Conservation (phyloP, 2,113 vertebrate species). For the Raja brachyura region DNA sequence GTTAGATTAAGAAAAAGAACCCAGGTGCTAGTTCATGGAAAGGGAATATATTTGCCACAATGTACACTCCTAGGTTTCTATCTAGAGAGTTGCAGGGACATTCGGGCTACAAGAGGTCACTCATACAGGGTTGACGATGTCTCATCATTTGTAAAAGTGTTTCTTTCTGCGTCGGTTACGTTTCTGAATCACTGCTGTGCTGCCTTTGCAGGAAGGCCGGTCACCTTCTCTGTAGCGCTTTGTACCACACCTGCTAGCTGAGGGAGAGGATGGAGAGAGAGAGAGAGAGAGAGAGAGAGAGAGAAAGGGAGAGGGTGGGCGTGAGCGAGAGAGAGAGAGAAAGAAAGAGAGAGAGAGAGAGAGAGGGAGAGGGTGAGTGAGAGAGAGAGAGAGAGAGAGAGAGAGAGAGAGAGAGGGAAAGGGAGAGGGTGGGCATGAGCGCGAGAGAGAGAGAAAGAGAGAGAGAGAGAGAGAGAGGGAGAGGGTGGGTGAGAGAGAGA, state of each 20-base stretch:
- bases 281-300: not conserved
- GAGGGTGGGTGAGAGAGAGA: slow-evolving; percentile 19
- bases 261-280: slow-evolving; percentile 40
- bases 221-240: slow-evolving; percentile 38
- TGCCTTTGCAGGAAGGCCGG: not conserved
- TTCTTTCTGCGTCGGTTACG: not conserved
- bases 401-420: not conserved
- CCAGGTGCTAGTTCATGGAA: not conserved
- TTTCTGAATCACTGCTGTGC: not conserved
- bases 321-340: too few species aligned
- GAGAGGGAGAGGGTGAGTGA: not conserved
- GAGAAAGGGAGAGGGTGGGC: too few species aligned
- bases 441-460: too few species aligned
- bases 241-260: slow-evolving; percentile 48
- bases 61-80: not conserved
- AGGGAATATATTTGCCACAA: not conserved
- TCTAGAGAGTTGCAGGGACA: not conserved
- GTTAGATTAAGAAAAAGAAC: slow-evolving; percentile 55
- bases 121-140: not conserved
- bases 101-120: not conserved
- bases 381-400: not conserved
- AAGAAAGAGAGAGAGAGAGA: slow-evolving; percentile 30
- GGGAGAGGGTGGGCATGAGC: not conserved
- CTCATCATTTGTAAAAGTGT: slow-evolving; percentile 23
- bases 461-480: too few species aligned